phyloP scores from a whole-genome alignment of 2,797 vertebrate genomes.

The Poeciliopsis paucimaculata region DNA sequence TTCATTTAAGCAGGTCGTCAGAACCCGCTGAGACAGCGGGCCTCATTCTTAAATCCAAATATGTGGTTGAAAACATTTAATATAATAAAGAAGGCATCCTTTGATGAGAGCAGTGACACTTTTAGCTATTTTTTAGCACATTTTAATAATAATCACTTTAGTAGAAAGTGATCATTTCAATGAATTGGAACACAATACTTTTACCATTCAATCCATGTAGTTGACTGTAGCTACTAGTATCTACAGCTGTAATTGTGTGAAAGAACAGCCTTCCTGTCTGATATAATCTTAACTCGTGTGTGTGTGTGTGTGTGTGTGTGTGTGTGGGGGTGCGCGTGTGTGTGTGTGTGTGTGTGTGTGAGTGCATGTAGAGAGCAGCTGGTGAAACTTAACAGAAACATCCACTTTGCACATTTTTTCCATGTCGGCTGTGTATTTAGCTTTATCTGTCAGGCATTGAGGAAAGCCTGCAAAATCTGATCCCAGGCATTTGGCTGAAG shows the following conservation, averaged over 20 bases:
- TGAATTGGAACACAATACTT: neutral
- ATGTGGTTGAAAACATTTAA: neutral
- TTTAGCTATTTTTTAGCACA: neutral
- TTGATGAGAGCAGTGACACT: neutral
- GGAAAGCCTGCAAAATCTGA: neutral
- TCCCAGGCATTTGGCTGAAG: neutral
- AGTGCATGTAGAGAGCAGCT: neutral
- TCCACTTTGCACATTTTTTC: slow-evolving; percentile 1
- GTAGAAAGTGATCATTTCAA: neutral
- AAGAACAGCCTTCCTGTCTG: neutral
- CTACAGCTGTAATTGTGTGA: neutral
- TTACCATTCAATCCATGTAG: neutral
- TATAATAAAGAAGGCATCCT: neutral
- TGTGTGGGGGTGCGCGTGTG: neutral
- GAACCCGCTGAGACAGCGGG: neutral
- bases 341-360: too few species aligned
- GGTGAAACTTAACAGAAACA: slow-evolving; percentile 4
- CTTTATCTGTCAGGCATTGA: neutral
- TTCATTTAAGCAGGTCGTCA: neutral
- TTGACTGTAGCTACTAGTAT: neutral
- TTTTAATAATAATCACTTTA: neutral
- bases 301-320: too few species aligned
- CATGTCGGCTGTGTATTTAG: slow-evolving; percentile 11
- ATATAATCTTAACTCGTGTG: neutral
- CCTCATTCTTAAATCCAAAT: neutral